phyloP scores from a whole-genome alignment of 2,888 invertebrate species.

The Itoplectis maculator region DNA sequence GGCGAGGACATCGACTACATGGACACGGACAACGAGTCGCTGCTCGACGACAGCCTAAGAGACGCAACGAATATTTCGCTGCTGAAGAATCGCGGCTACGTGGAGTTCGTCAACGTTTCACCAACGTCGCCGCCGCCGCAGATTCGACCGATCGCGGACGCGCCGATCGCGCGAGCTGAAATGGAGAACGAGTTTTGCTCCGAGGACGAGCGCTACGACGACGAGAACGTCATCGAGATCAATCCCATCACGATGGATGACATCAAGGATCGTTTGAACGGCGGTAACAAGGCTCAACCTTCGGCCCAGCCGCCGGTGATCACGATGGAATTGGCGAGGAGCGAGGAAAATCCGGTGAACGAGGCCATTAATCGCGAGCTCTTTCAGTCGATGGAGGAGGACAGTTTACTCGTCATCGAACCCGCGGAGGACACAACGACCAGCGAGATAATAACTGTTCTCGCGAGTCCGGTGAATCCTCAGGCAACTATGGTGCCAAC shows the following conservation, averaged over 20 bases:
- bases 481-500: slow-evolving; percentile 64
- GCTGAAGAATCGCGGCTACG: slow-evolving; percentile 88
- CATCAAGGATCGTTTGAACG: slow-evolving; percentile 76
- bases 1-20: slow-evolving; percentile 94
- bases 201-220: slow-evolving; percentile 76
- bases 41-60: slow-evolving; percentile 87
- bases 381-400: slow-evolving; percentile 85
- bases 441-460: slow-evolving; percentile 85
- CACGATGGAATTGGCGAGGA: slow-evolving; percentile 52
- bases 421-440: slow-evolving; percentile 87
- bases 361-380: slow-evolving; percentile 82
- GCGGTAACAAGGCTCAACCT: slow-evolving; percentile 68
- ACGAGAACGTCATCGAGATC: slow-evolving; percentile 80
- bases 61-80: slow-evolving; percentile 86
- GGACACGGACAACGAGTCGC: slow-evolving; percentile 94
- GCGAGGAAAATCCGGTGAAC: slow-evolving; percentile 83
- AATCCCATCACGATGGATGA: slow-evolving; percentile 82
- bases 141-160: slow-evolving; percentile 66
- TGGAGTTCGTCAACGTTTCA: slow-evolving; percentile 87
- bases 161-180: slow-evolving; percentile 81
- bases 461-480: slow-evolving; percentile 85
- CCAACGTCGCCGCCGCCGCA: slow-evolving; percentile 56
- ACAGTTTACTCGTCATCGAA: slow-evolving; percentile 86
- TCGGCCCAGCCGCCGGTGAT: not conserved
- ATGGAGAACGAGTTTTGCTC: slow-evolving; percentile 79